These are phyloP conservation scores for Ctenodactylus gundi DNA, from an alignment of 2,113 vertebrate genomes.

Conservation along the genomic window DNA sequence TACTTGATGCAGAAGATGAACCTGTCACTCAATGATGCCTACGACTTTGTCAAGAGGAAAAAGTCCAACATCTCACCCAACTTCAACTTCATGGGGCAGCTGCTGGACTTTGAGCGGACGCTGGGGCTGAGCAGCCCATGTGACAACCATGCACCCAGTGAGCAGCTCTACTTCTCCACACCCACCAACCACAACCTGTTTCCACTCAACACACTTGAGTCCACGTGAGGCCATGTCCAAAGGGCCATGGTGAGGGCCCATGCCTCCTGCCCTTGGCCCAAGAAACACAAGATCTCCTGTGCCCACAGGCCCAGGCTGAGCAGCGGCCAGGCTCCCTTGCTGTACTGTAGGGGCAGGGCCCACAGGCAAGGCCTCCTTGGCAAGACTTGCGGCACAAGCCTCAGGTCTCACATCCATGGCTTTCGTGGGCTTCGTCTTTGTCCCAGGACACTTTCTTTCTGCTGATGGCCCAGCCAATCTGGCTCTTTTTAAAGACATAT, in stretches of 20 bases:
- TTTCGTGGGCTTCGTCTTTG: not conserved
- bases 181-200: constrained; percentile 98
- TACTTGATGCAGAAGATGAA: constrained; percentile 99
- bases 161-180: constrained; percentile 98
- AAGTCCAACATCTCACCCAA: constrained; percentile 99
- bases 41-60: constrained; percentile 99
- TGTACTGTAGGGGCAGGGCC: not conserved
- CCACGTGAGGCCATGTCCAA: constrained; percentile 90
- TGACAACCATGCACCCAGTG: constrained; percentile 91
- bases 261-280: not conserved
- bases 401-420: not conserved
- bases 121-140: constrained; percentile 97
- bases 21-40: constrained; percentile 97
- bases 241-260: not conserved
- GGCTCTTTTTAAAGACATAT: constrained; percentile 71
- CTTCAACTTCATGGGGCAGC: constrained; percentile 99
- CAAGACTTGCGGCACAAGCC: constrained; percentile 68
- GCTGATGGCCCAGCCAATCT: constrained; percentile 29
- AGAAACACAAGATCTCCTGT: not conserved
- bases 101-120: constrained; percentile 98
- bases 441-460: constrained; percentile 20
- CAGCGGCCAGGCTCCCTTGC: not conserved
- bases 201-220: constrained; percentile 96
- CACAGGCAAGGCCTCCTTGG: not conserved
- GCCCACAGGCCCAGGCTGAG: not conserved